phyloP scores from a whole-genome alignment of 2,888 invertebrate genomes.

The Parnassius apollo region DNA sequence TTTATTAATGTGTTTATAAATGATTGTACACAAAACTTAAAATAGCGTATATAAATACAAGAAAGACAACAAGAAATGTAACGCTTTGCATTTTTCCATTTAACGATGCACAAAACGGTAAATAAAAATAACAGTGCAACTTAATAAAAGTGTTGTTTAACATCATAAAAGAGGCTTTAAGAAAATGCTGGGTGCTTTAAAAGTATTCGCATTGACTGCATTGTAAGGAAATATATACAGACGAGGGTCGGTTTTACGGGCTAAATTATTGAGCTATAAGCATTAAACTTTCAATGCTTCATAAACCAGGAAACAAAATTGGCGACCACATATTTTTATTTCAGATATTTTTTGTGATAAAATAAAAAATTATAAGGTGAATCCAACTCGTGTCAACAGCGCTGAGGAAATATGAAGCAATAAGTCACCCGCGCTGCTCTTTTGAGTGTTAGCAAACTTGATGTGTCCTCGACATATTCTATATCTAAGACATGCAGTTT shows the following conservation, averaged over 20 bases:
- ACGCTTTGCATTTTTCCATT: neutral
- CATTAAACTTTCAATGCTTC: slow-evolving; percentile 67
- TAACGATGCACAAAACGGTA: neutral
- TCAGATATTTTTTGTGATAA: neutral
- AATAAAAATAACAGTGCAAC: neutral
- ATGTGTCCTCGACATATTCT: no score
- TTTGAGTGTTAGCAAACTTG: no score
- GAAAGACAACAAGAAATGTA: no score
- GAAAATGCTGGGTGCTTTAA: slow-evolving; percentile 1
- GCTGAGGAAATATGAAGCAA: no score
- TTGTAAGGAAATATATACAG: slow-evolving; percentile 58
- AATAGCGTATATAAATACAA: no score
- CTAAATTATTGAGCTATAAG: slow-evolving; percentile 75
- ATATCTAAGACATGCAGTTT: no score
- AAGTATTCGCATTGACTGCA: slow-evolving; percentile 55
- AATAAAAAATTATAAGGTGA: no score
- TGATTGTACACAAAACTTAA: neutral
- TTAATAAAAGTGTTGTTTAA: neutral
- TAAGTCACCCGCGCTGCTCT: no score
- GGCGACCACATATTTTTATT: slow-evolving; percentile 21
- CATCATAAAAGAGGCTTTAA: slow-evolving; percentile 2
- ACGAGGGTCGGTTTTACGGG: slow-evolving; percentile 63
- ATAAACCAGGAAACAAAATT: slow-evolving; percentile 67
- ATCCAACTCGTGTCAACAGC: no score
- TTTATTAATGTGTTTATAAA: neutral